phyloP scores from a whole-genome alignment of 2,113 vertebrate genomes.

The Rhombomys opimus region DNA sequence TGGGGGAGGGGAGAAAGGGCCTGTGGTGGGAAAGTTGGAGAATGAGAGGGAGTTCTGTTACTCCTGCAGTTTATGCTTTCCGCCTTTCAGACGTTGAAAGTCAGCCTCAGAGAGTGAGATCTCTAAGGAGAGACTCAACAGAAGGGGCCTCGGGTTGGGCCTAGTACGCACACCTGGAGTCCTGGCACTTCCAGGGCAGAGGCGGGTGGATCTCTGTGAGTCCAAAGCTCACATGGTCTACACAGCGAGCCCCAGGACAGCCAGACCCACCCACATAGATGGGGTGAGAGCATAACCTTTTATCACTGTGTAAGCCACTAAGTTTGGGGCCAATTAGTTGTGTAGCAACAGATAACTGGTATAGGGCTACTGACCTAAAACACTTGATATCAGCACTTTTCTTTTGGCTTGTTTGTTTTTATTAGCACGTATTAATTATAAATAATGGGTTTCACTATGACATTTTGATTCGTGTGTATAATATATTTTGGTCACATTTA shows the following conservation, averaged over 20 bases:
- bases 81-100: not conserved
- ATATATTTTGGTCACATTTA: not conserved
- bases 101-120: not conserved
- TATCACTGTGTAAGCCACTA: not conserved
- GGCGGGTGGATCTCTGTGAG: not conserved
- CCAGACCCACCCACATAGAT: constrained; percentile 7
- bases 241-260: not conserved
- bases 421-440: not conserved
- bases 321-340: not conserved
- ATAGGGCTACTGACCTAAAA: not conserved
- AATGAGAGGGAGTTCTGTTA: not conserved
- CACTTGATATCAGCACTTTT: not conserved
- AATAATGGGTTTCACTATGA: not conserved
- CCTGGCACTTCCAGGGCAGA: not conserved
- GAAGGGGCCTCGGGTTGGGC: not conserved
- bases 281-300: not conserved
- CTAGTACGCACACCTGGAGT: not conserved
- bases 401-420: not conserved
- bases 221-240: not conserved
- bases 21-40: not conserved
- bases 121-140: not conserved
- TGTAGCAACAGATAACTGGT: not conserved
- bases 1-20: not conserved
- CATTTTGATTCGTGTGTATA: not conserved
- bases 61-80: not conserved